These are phyloP conservation scores for Andrena bicolor DNA, from an alignment of 2,888 invertebrate species.

Conservation along the genomic window DNA sequence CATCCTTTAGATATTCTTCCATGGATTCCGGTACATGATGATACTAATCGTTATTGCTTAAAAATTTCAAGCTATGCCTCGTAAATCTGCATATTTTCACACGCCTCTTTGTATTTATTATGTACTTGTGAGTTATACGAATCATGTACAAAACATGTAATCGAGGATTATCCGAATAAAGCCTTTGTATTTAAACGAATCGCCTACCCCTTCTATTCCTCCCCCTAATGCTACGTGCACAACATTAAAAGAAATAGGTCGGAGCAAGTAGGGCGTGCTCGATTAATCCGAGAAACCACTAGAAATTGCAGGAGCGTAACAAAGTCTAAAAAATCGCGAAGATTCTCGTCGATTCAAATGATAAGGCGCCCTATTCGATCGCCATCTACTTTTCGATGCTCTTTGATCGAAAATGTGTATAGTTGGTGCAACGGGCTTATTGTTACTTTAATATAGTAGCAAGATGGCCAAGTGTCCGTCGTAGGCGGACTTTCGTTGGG, in stretches of 20 bases:
- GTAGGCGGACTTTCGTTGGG: slow-evolving; percentile 58
- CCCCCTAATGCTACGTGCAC: not conserved
- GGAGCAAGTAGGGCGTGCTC: not conserved
- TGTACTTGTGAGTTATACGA: slow-evolving; percentile 66
- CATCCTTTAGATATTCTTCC: slow-evolving; percentile 50
- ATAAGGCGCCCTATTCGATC: slow-evolving; percentile 19
- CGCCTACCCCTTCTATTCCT: not conserved
- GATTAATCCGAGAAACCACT: not conserved
- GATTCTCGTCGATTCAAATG: not conserved
- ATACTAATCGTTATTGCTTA: slow-evolving; percentile 47
- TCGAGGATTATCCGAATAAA: slow-evolving; percentile 60
- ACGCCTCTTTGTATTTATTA: slow-evolving; percentile 66
- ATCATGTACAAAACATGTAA: slow-evolving; percentile 51
- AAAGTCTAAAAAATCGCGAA: not conserved
- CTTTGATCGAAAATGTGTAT: slow-evolving; percentile 26
- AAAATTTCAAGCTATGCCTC: slow-evolving; percentile 26
- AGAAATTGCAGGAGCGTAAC: not conserved
- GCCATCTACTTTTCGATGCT: slow-evolving; percentile 47
- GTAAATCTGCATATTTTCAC: slow-evolving; percentile 66
- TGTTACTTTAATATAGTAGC: slow-evolving; percentile 31
- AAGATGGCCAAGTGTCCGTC: slow-evolving; percentile 70
- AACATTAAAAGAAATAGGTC: too few relatives aligned
- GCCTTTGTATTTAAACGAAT: slow-evolving; percentile 50
- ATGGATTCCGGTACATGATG: slow-evolving; percentile 26
- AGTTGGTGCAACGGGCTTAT: slow-evolving; percentile 13